Evolutionary conservation across 2,797 vertebrate genomes (phyloP), one percentile per base, ranked within the genome.

Genomic region (Tauraco hartlaubi): DNA sequence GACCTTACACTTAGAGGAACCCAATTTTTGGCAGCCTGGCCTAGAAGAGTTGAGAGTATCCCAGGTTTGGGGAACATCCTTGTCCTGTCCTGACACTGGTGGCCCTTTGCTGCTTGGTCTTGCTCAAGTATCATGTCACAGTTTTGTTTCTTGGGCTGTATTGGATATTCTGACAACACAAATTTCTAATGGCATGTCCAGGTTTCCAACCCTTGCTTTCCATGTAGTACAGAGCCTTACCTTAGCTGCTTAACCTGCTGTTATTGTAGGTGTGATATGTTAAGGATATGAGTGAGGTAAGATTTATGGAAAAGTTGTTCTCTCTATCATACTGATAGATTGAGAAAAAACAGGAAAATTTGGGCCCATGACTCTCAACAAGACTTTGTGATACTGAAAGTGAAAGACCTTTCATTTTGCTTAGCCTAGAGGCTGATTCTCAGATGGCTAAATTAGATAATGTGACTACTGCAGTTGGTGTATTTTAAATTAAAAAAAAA

Each of bases 401-500:
- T 13, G 9, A 64, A 88, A 75, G 13, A 52, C 4, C 6, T 90
- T 49, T 11, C 3, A 3, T 44, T 71, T 83, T 73, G 7, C 29
- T 73, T 56, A 79, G 33, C 12, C 10, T 6, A 69, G 71, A 39
- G 23, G 7, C 6, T 92, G 39, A 43, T 56, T 51, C 15, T 72
- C 44, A 61, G 29, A 9, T 7, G 39, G 46, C 5, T 8, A 76
- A 79, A 76, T 59, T 31, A 67, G 39, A 9, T 19, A 29, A 56
- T 0, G 1, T 15, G n/a, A 41, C 8, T 22, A 11, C 49, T 75
- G 49, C 62, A 3, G 2, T 9, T 41, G 22, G 7, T 3, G 0
- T 9, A 63, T 90, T 78, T 52, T 41, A 73, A 78, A 78, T 41
- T 63, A 5, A 2, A 2, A 2, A 82, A 37, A 85, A 73, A 5